Percentiles rank a stretch among this genome's conserved stretches.
phyloP scores from a whole-genome alignment of 1,140 invertebrate species.

The Dinothrombium tinctorium region DNA sequence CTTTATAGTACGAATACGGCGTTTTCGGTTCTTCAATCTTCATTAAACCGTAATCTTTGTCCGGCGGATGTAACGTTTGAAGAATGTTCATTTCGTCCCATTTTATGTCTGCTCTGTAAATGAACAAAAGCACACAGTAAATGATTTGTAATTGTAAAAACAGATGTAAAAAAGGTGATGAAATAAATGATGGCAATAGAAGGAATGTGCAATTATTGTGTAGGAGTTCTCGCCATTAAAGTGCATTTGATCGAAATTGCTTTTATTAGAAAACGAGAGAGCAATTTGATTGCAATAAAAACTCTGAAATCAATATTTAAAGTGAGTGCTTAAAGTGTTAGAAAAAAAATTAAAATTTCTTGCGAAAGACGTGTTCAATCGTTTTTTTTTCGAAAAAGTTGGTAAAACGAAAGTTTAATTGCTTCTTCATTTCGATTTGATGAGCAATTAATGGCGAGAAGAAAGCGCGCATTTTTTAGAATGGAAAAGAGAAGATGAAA shows the following conservation, averaged over 20 bases:
- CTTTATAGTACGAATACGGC: constrained; percentile 54
- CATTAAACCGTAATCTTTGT: constrained; percentile 99
- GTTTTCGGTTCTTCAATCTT: constrained; percentile 98
- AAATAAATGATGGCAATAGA: not conserved
- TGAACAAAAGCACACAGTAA: not conserved
- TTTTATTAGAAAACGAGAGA: not conserved
- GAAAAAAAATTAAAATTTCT: too few species aligned
- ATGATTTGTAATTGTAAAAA: not conserved
- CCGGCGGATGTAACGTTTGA: constrained; percentile 83
- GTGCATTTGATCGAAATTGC: constrained; percentile 13
- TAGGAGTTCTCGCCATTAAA: constrained; percentile 13
- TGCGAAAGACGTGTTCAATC: too few species aligned
- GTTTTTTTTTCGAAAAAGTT: too few species aligned
- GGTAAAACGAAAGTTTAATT: too few species aligned
- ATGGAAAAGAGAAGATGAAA: not conserved
- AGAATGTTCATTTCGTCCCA: constrained; percentile 99
- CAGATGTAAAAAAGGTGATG: not conserved
- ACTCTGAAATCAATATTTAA: too few species aligned
- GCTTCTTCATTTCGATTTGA: not conserved
- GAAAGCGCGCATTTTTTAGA: not conserved
- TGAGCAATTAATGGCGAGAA: not conserved
- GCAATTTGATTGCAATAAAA: not conserved
- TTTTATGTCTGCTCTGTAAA: constrained; percentile 35
- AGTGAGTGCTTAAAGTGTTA: too few species aligned
- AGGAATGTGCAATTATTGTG: not conserved